Percentiles rank a stretch among this genome's conserved stretches.
phyloP scores from a whole-genome alignment of 2,888 invertebrate species.

The Pasiphila rectangulata region DNA sequence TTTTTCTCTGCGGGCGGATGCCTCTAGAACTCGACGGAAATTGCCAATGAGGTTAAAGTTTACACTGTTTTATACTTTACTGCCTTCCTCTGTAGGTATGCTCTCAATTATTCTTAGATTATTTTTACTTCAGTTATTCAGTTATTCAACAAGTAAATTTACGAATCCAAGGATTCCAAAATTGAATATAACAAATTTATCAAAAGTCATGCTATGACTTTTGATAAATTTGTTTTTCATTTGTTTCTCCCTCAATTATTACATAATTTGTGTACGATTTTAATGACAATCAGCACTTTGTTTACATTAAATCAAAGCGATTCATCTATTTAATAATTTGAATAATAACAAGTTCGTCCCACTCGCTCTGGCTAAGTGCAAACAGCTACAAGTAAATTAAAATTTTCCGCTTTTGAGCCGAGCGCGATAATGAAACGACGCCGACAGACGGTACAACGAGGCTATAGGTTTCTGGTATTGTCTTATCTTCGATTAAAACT shows the following conservation, averaged over 20 bases:
- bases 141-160: not conserved
- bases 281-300: not conserved
- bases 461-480: constrained; percentile 26
- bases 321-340: constrained; percentile 19
- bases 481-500: constrained; percentile 34
- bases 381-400: constrained; percentile 30
- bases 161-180: not conserved
- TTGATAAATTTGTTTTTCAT: not conserved
- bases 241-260: not conserved
- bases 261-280: not conserved
- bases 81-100: constrained; percentile 12
- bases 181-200: not conserved
- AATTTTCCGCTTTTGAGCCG: constrained; percentile 26
- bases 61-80: constrained; percentile 31
- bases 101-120: not conserved
- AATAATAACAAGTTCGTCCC: constrained; percentile 17
- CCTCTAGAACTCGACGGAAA: constrained; percentile 40
- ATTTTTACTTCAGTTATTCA: constrained; percentile 1
- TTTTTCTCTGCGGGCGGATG: constrained; percentile 40
- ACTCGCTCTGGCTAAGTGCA: constrained; percentile 22
- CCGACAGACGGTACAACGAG: not conserved
- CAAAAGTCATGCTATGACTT: no score
- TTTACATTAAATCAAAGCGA: constrained; percentile 10
- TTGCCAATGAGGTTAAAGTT: constrained; percentile 44
- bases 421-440: constrained; percentile 29